These are phyloP conservation scores for Microctonus brassicae DNA, from an alignment of 2,888 invertebrate species.

Conservation along the genomic window DNA sequence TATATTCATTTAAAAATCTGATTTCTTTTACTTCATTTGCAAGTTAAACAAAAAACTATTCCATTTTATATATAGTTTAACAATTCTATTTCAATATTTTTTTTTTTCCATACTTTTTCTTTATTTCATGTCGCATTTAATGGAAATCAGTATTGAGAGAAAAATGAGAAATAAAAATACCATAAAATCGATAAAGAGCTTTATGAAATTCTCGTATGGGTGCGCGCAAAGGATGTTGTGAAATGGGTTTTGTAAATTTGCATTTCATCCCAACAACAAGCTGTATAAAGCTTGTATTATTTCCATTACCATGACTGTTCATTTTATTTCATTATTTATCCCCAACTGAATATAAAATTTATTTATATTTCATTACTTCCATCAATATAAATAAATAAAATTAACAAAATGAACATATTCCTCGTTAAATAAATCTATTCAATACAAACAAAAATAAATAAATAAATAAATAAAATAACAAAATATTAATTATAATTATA, in stretches of 20 bases:
- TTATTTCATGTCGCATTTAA: neutral
- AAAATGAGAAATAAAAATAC: conserved; percentile 2
- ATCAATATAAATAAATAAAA: conserved; percentile 6
- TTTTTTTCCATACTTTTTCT: neutral
- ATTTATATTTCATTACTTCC: conserved; percentile 18
- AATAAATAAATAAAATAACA: neutral
- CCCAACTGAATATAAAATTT: conserved; percentile 13
- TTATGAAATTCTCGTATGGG: conserved; percentile 12
- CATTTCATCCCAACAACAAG: conserved; percentile 15
- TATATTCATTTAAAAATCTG: neutral
- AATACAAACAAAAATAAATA: neutral
- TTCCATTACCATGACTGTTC: neutral
- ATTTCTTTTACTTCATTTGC: neutral
- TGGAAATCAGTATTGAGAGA: neutral
- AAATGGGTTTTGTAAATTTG: conserved; percentile 5
- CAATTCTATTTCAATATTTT: neutral
- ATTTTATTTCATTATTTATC: conserved; percentile 23
- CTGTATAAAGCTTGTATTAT: conserved; percentile 18
- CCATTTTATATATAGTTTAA: neutral
- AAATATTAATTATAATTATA: neutral
- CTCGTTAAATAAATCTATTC: neutral
- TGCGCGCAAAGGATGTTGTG: neutral
- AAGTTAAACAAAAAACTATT: neutral
- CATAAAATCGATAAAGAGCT: conserved; percentile 11
- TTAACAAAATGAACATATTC: conserved; percentile 6